These are phyloP conservation scores for Terrapene triunguis DNA, from an alignment of 2,113 vertebrate species.

Conservation along the genomic window DNA sequence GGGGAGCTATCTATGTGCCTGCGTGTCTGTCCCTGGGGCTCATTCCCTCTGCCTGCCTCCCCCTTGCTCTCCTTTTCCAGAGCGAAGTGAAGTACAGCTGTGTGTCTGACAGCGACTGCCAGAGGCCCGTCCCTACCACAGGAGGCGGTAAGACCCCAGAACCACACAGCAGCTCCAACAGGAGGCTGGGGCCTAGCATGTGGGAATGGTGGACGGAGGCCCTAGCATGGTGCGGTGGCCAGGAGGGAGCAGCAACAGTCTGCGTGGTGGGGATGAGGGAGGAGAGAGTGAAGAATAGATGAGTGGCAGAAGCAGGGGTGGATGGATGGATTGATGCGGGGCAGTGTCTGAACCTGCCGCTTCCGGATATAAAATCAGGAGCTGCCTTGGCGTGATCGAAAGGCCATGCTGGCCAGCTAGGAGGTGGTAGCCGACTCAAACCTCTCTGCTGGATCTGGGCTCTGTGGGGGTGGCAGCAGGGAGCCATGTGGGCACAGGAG, in stretches of 20 bases:
- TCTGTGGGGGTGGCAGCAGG: not conserved
- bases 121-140: not conserved
- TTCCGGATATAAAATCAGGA: not conserved
- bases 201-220: not conserved
- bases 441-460: not conserved
- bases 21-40: not conserved
- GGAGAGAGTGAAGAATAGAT: not conserved
- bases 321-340: not conserved
- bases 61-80: slow-evolving; percentile 36
- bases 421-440: not conserved
- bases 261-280: not conserved
- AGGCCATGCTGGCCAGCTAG: not conserved
- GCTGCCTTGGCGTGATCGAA: not conserved
- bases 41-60: not conserved
- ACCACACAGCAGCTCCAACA: not conserved
- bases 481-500: not conserved
- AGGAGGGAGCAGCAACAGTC: not conserved
- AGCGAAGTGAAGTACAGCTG: slow-evolving; percentile 75
- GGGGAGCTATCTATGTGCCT: not conserved
- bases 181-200: not conserved
- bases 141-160: slow-evolving; percentile 52
- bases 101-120: slow-evolving; percentile 68
- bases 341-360: not conserved
- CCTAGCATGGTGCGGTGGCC: not conserved
- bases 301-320: not conserved